These are phyloP conservation scores for Camelus dromedarius DNA, from an alignment of 2,113 vertebrate species.

Conservation along the genomic window DNA sequence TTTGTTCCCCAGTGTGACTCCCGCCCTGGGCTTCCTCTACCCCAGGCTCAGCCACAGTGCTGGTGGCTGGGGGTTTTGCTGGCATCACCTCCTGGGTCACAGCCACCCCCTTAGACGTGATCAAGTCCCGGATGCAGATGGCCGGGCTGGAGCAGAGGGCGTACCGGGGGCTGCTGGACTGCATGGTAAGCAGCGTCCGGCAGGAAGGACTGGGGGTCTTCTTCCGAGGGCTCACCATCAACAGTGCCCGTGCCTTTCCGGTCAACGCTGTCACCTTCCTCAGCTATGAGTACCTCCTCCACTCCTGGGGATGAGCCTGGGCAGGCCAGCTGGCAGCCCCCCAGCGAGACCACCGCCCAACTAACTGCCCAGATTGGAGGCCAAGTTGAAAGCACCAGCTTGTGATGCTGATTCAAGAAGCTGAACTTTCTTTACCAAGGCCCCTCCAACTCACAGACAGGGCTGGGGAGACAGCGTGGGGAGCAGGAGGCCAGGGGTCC, in stretches of 20 bases:
- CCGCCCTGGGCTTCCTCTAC: background rate
- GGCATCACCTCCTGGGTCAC: conserved; percentile 89
- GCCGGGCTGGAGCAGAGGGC: conserved; percentile 82
- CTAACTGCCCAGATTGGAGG: rapidly evolving
- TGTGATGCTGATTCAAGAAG: background rate
- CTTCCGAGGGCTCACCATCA: conserved; percentile 89
- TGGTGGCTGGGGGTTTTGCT: conserved; percentile 89
- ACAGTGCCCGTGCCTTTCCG: conserved; percentile 91
- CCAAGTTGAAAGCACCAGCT: background rate
- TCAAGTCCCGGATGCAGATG: conserved; percentile 93
- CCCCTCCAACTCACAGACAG: background rate
- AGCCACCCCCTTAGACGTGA: conserved; percentile 91
- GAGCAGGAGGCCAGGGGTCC: background rate
- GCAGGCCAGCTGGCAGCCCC: rapidly evolving
- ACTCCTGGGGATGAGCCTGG: conserved; percentile 70
- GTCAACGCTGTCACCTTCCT: conserved; percentile 93
- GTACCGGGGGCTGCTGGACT: conserved; percentile 89
- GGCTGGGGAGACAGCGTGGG: rapidly evolving
- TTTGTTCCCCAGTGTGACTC: background rate
- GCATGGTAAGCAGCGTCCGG: conserved; percentile 86
- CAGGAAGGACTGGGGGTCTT: conserved; percentile 89
- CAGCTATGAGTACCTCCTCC: conserved; percentile 89
- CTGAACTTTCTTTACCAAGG: background rate
- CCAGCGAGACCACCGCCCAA: rapidly evolving
- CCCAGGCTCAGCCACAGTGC: conserved; percentile 85